Conservation (phyloP, 1,140 invertebrate species). For the Plutomurus gul region DNA sequence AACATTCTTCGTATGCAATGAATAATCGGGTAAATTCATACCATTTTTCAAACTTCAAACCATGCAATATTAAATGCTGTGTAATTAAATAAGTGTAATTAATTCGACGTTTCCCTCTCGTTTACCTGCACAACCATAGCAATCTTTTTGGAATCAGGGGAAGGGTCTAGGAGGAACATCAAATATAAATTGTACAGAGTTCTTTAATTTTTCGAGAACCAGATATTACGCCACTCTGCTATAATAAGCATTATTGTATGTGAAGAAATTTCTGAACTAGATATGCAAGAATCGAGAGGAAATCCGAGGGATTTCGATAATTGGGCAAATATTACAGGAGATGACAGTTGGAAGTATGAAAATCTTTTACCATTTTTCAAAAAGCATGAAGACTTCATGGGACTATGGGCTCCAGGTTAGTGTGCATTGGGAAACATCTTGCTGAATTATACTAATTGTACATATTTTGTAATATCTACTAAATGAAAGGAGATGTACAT, state of each 20-base stretch:
- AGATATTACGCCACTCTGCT: too few relatives aligned
- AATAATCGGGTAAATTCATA: neutral
- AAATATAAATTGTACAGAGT: neutral
- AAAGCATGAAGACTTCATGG: neutral
- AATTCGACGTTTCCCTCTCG: too few relatives aligned
- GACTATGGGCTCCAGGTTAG: neutral
- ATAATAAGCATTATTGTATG: too few relatives aligned
- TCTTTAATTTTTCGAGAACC: too few relatives aligned
- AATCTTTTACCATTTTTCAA: neutral
- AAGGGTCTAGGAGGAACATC: neutral
- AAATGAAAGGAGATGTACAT: too few relatives aligned
- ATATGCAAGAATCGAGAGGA: neutral
- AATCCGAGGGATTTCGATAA: neutral
- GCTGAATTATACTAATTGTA: too few relatives aligned
- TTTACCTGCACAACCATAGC: too few relatives aligned
- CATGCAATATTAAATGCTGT: too few relatives aligned
- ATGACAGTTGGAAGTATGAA: neutral
- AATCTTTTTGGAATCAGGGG: neutral
- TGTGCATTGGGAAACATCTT: too few relatives aligned
- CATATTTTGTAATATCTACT: too few relatives aligned
- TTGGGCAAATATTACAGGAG: neutral
- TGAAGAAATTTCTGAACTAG: neutral
- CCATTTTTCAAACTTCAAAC: too few relatives aligned
- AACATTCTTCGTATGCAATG: neutral
- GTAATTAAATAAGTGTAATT: too few relatives aligned